A percentile compares a stretch with the other conserved stretches of the same genome.
Conservation (phyloP, 2,888 invertebrate genomes). For the Pammene aurita region DNA sequence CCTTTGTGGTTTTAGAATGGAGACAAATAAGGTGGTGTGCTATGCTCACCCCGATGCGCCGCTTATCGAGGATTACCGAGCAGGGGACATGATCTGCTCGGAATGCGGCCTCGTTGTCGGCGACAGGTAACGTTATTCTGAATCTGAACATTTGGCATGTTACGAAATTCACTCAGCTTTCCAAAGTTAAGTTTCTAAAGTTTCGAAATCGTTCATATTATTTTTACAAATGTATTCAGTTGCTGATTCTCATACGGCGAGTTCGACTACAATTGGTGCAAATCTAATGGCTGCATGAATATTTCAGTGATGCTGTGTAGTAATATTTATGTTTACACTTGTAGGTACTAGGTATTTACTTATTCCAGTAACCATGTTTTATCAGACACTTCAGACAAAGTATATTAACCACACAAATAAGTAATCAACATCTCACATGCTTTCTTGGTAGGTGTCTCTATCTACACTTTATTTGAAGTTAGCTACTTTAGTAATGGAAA, state of each 20-base stretch:
- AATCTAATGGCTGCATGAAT: constrained; percentile 46
- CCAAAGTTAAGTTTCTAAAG: constrained; percentile 44
- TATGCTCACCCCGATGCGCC: constrained; percentile 97
- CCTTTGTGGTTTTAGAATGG: constrained; percentile 83
- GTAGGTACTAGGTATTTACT: neutral
- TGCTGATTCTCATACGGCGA: constrained; percentile 59
- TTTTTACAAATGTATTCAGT: constrained; percentile 49
- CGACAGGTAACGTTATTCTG: constrained; percentile 87
- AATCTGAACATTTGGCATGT: constrained; percentile 53
- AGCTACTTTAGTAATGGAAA: no score
- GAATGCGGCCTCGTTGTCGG: constrained; percentile 99
- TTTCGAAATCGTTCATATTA: constrained; percentile 20
- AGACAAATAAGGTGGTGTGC: constrained; percentile 92
- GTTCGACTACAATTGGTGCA: constrained; percentile 46
- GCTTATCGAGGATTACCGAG: constrained; percentile 98
- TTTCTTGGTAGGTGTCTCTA: no score
- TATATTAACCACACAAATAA: no score
- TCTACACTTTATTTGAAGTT: no score
- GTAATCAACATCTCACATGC: no score
- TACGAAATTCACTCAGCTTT: constrained; percentile 60
- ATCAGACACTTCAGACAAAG: neutral
- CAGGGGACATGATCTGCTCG: constrained; percentile 99
- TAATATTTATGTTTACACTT: constrained; percentile 28
- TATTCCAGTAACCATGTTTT: neutral
- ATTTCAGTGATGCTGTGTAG: constrained; percentile 49